phyloP scores from a whole-genome alignment of 2,888 invertebrate species.

The Capitulum mitella region DNA sequence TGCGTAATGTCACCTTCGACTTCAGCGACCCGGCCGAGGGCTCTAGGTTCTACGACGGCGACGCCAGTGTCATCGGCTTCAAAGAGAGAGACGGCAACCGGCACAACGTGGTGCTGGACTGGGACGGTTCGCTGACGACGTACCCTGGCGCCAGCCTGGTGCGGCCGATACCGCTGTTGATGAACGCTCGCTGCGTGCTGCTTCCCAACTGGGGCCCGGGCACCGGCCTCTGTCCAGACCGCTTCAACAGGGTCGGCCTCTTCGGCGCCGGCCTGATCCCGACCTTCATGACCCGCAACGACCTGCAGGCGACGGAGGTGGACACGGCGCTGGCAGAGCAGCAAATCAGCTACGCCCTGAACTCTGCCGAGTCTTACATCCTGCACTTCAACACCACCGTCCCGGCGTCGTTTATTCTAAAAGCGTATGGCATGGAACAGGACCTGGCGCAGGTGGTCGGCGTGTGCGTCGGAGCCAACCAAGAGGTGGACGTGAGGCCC shows the following conservation, averaged over 20 bases:
- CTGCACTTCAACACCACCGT: slow-evolving; percentile 21
- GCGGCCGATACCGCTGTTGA: background rate
- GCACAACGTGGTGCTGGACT: background rate
- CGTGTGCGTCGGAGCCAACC: background rate
- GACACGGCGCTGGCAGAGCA: too few relatives aligned
- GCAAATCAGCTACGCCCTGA: slow-evolving; percentile 1
- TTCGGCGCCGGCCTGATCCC: background rate
- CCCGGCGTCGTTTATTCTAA: background rate
- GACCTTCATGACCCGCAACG: slow-evolving; percentile 9
- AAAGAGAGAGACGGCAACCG: background rate
- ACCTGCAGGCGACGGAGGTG: too few relatives aligned
- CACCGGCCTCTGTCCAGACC: background rate
- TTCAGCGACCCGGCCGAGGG: background rate
- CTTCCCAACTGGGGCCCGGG: background rate
- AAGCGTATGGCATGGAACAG: background rate
- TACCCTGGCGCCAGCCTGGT: background rate
- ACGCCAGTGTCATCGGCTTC: slow-evolving; percentile 15
- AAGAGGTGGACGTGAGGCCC: too few relatives aligned
- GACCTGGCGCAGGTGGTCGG: background rate
- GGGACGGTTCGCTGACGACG: background rate
- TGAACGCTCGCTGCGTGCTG: background rate
- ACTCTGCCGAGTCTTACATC: background rate
- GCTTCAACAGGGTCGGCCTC: background rate
- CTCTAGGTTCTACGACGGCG: background rate
- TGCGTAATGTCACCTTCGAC: background rate